Percentiles rank a stretch among this genome's conserved stretches.
Evolutionary conservation across 2,888 invertebrate genomes (phyloP).

Genomic region (Cosmia trapezina): DNA sequence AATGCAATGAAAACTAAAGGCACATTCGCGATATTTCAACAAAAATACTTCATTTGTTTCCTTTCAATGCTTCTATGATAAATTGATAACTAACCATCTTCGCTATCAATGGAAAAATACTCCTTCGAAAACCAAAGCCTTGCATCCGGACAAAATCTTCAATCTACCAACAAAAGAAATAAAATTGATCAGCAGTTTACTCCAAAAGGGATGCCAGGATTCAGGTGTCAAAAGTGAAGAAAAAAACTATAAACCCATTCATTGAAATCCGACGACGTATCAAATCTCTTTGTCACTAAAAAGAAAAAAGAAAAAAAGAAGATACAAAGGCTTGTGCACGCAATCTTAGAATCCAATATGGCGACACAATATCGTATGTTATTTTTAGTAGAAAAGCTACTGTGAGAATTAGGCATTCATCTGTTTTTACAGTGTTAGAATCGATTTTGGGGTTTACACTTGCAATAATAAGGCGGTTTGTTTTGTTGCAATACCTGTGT

Average conservation of each 20-base stretch:
- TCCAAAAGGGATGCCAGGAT: constrained; percentile 79
- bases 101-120: constrained; percentile 42
- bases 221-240: constrained; percentile 85
- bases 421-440: constrained; percentile 47
- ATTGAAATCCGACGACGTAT: constrained; percentile 86
- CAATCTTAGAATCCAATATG: constrained; percentile 87
- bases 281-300: constrained; percentile 79
- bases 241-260: constrained; percentile 78
- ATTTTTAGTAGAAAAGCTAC: constrained; percentile 83
- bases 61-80: background rate
- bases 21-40: background rate
- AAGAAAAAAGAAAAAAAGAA: constrained; percentile 73
- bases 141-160: constrained; percentile 77
- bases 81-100: constrained; percentile 11
- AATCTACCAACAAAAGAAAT: constrained; percentile 75
- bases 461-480: constrained; percentile 41
- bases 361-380: constrained; percentile 80
- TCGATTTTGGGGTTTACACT: constrained; percentile 51
- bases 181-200: constrained; percentile 81
- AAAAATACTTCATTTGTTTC: background rate
- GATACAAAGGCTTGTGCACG: constrained; percentile 82
- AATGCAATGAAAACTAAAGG: background rate
- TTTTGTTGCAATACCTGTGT: background rate
- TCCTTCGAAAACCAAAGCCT: constrained; percentile 54
- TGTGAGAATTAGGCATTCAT: constrained; percentile 77